Percentiles rank a stretch among this genome's conserved stretches.
Evolutionary conservation across 2,888 invertebrate genomes (phyloP).

Genomic region (Griposia aprilina): DNA sequence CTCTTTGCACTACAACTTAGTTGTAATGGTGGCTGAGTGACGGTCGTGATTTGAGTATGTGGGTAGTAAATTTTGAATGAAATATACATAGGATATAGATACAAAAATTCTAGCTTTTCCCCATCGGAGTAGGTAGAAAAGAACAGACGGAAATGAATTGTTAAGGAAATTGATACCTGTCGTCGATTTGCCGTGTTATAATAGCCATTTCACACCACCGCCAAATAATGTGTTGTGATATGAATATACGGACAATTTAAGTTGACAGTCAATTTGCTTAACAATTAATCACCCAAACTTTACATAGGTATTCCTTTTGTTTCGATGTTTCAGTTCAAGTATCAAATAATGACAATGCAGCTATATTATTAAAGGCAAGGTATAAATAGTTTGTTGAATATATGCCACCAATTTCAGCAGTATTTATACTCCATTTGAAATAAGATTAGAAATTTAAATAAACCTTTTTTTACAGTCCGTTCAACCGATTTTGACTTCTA

Average conservation of each 20-base stretch:
- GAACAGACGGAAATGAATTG: not conserved
- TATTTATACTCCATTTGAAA: no score
- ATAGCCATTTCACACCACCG: not conserved
- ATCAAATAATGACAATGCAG: not conserved
- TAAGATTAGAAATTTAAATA: no score
- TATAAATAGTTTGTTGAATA: not conserved
- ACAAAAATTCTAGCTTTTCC: not conserved
- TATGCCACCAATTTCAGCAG: not conserved
- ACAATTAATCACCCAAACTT: not conserved
- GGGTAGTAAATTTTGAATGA: not conserved
- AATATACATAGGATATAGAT: not conserved
- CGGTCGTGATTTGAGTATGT: not conserved
- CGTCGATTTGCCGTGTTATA: not conserved
- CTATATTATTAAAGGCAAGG: not conserved
- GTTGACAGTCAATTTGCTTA: not conserved
- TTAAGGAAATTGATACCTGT: not conserved
- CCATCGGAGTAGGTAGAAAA: not conserved
- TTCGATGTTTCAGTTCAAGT: not conserved
- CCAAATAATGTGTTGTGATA: not conserved
- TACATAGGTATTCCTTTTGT: not conserved
- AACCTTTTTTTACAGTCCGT: no score
- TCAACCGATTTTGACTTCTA: no score
- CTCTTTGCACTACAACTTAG: conserved; percentile 54
- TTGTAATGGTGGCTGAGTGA: conserved; percentile 1
- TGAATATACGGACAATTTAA: not conserved